Conservation (phyloP, 2,113 vertebrate genomes). For the Cervus canadensis region DNA sequence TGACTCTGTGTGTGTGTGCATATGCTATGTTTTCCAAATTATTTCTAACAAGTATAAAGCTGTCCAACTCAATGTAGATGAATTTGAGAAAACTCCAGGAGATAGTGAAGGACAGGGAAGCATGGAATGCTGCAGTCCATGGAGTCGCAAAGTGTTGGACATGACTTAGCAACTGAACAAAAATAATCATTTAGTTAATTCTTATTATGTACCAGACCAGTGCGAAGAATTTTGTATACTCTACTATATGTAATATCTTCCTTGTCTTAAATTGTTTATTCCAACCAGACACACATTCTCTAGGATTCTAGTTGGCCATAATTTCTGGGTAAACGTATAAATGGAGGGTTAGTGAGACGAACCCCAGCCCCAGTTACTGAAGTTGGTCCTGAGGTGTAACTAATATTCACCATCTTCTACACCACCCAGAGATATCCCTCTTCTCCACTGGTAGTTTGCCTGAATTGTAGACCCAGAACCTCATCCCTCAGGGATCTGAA, state of each 20-base stretch:
- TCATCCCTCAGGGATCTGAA: not conserved
- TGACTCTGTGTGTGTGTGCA: not conserved
- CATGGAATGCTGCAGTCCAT: not conserved
- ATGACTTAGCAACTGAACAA: not conserved
- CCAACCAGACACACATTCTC: not conserved
- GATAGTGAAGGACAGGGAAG: not conserved
- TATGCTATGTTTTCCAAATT: not conserved
- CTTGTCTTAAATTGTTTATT: not conserved
- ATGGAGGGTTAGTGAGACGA: not conserved
- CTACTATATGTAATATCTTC: not conserved
- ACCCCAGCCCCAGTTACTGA: not conserved
- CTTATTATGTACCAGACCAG: not conserved
- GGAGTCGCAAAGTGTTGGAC: not conserved
- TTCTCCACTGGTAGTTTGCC: not conserved
- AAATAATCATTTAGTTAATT: not conserved
- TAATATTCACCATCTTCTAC: not conserved
- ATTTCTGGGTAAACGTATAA: not conserved
- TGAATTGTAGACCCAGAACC: not conserved
- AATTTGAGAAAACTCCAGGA: not conserved
- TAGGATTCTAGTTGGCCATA: not conserved
- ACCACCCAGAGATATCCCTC: not conserved
- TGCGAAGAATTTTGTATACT: not conserved
- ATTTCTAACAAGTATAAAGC: not conserved
- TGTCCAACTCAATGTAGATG: not conserved
- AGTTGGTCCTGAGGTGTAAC: not conserved